Conservation (phyloP, 2,113 vertebrate species). For the Lepisosteus oculatus region DNA sequence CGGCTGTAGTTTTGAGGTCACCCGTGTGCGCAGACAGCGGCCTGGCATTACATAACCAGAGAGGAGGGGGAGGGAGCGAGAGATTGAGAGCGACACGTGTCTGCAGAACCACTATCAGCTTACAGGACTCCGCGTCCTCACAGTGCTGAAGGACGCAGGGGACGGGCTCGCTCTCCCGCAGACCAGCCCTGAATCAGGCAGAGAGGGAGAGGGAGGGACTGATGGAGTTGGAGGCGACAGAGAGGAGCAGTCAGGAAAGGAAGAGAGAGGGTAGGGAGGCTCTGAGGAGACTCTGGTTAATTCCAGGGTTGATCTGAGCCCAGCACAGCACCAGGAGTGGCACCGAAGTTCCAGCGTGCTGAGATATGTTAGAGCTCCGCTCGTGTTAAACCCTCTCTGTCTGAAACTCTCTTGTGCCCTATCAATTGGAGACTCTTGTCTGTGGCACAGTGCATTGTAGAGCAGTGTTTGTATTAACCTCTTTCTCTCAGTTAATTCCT, state of each 20-base stretch:
- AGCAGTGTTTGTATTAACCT: neutral
- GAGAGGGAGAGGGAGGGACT: neutral
- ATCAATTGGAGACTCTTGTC: constrained; percentile 4
- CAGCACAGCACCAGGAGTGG: too few species aligned
- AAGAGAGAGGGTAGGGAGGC: too few species aligned
- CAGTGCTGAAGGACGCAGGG: constrained; percentile 4
- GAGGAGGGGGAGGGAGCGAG: neutral
- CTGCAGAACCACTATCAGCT: too few species aligned
- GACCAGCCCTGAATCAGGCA: too few species aligned
- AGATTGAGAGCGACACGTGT: neutral
- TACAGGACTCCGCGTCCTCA: too few species aligned
- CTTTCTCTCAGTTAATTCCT: constrained; percentile 80
- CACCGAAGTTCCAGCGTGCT: too few species aligned
- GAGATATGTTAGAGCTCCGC: too few species aligned
- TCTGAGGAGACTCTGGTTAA: too few species aligned
- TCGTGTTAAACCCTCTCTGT: neutral
- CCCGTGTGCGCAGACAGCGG: neutral
- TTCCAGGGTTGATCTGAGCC: too few species aligned
- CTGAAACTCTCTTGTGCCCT: neutral
- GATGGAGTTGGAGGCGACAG: too few species aligned
- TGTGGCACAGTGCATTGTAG: constrained; percentile 5
- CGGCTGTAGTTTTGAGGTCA: neutral
- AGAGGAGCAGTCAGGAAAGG: too few species aligned
- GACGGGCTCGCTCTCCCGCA: neutral
- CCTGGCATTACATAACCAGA: too few species aligned